Conservation (phyloP, 2,113 vertebrate genomes). For the Boulengeromyrus knoepffleri region DNA sequence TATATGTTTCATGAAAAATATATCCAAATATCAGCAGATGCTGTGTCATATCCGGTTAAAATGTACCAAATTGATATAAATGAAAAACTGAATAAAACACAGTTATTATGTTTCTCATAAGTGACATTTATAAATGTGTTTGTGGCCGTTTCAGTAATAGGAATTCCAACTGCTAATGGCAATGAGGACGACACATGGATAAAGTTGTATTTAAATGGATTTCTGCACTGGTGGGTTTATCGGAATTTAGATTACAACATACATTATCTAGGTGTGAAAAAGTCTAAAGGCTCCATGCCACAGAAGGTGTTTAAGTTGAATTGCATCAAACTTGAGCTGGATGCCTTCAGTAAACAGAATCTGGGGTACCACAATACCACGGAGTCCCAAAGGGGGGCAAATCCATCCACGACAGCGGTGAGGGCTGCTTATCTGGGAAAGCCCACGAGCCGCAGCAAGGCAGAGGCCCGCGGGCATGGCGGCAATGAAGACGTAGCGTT, state of each 20-base stretch:
- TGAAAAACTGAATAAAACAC: background rate
- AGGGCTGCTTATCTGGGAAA: constrained; percentile 8
- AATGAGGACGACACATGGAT: background rate
- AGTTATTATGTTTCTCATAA: constrained; percentile 7
- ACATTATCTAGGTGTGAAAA: background rate
- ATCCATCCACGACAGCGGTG: background rate
- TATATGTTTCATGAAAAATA: background rate
- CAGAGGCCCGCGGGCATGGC: background rate
- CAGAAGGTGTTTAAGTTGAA: background rate
- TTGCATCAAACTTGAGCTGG: background rate
- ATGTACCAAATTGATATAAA: background rate
- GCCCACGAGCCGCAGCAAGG: background rate
- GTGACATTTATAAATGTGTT: background rate
- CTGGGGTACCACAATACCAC: background rate
- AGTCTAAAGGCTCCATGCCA: background rate
- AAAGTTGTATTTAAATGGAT: constrained; percentile 1
- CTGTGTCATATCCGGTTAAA: background rate
- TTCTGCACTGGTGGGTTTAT: background rate
- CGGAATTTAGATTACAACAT: background rate
- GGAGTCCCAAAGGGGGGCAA: background rate
- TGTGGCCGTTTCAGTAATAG: background rate
- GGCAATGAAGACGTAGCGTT: background rate
- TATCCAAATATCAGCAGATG: background rate
- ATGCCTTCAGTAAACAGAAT: background rate
- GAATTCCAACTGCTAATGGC: background rate